Conservation (phyloP, 2,888 invertebrate genomes). For the Sesia apiformis region DNA sequence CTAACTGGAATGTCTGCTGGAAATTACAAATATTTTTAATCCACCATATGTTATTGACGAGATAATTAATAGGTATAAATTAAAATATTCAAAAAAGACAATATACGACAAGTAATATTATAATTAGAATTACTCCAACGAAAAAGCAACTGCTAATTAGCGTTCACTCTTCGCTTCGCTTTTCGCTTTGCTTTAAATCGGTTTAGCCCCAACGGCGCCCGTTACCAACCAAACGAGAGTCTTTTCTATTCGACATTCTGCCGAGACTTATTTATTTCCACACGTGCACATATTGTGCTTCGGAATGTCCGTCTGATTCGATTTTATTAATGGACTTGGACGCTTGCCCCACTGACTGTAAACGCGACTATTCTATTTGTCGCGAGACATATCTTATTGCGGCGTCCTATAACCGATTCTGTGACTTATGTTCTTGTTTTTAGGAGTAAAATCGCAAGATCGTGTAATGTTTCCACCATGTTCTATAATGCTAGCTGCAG, state of each 20-base stretch:
- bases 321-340: conserved; percentile 75
- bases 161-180: no score
- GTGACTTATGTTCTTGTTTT: conserved; percentile 30
- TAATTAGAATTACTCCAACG: no score
- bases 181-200: no score
- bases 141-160: no score
- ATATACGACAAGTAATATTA: no score
- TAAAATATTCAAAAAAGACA: no score
- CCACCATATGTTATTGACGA: no score
- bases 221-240: conserved; percentile 1
- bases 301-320: conserved; percentile 72
- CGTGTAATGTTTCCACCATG: conserved; percentile 14
- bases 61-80: no score
- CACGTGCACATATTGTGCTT: conserved; percentile 65
- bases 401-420: conserved; percentile 25
- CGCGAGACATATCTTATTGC: conserved; percentile 44
- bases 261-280: conserved; percentile 49
- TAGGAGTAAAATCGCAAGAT: conserved; percentile 25
- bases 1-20: no score
- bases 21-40: no score
- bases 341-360: conserved; percentile 70
- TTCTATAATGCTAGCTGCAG: conserved; percentile 19
- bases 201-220: no score
- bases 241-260: conserved; percentile 5
- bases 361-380: conserved; percentile 57